A percentile compares a stretch with the other conserved stretches of the same genome.
Conservation (phyloP, 2,113 vertebrate genomes). For the Axis porcinus region DNA sequence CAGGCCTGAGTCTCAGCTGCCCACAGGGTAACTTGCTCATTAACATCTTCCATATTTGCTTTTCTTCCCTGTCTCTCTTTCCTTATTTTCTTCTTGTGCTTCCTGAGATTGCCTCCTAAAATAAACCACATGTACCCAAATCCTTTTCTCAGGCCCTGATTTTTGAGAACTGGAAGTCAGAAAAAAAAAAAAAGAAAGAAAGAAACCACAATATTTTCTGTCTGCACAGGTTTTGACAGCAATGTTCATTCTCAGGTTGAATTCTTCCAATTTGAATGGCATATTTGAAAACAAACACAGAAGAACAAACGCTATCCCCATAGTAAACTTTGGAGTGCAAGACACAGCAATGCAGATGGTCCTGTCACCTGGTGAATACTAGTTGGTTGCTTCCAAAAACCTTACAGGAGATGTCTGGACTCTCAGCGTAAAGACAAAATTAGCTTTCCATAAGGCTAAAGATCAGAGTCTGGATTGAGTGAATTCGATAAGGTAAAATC, state of each 20-base stretch:
- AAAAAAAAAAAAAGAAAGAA: neutral
- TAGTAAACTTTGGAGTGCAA: neutral
- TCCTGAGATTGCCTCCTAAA: neutral
- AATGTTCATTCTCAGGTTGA: neutral
- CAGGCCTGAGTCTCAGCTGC: neutral
- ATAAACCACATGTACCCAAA: neutral
- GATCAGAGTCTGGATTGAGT: neutral
- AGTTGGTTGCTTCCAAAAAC: neutral
- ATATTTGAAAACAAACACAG: slow-evolving; percentile 4
- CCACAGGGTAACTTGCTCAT: neutral
- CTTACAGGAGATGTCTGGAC: neutral
- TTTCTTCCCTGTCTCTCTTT: neutral
- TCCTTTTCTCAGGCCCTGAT: neutral
- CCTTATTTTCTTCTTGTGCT: neutral
- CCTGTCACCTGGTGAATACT: neutral
- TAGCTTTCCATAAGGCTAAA: neutral
- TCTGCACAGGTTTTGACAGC: neutral
- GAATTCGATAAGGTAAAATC: slow-evolving; percentile 28
- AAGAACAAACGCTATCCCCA: neutral
- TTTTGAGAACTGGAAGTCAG: slow-evolving; percentile 30
- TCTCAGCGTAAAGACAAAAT: neutral
- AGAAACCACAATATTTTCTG: neutral
- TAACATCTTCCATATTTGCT: neutral
- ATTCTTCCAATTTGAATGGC: neutral
- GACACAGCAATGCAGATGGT: neutral